Evolutionary conservation across 2,888 invertebrate species (phyloP).

Genomic region (Melangyna quadrimaculata): DNA sequence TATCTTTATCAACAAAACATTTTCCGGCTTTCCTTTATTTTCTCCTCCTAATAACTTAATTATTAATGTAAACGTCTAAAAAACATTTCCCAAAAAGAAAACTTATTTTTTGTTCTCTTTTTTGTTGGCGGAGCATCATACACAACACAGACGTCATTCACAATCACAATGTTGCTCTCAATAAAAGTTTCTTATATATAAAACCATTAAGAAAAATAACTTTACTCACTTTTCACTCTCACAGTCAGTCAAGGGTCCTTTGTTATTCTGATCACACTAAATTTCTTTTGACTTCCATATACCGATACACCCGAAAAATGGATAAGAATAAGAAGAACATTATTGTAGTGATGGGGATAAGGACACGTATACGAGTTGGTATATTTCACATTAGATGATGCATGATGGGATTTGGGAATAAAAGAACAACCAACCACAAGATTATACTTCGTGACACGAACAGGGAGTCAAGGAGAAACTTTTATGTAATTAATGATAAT

Average conservation of each 20-base stretch:
- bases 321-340: not conserved
- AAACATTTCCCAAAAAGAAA: not conserved
- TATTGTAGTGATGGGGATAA: not conserved
- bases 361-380: slow-evolving; percentile 6
- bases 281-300: slow-evolving; percentile 17
- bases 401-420: slow-evolving; percentile 13
- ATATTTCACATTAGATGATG: slow-evolving; percentile 15
- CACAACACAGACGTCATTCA: not conserved
- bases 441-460: slow-evolving; percentile 14
- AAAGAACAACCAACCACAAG: slow-evolving; percentile 16
- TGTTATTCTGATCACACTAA: slow-evolving; percentile 20
- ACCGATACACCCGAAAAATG: not conserved
- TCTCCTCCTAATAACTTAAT: not conserved
- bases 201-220: slow-evolving; percentile 11
- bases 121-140: not conserved
- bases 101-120: too few relatives aligned
- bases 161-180: slow-evolving; percentile 3
- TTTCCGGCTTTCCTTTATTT: not conserved
- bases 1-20: not conserved
- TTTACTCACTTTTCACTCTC: slow-evolving; percentile 43
- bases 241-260: slow-evolving; percentile 60
- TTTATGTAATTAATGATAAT: slow-evolving; percentile 68
- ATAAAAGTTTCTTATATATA: not conserved
- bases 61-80: not conserved
- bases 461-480: slow-evolving; percentile 1